Evolutionary conservation across 2,113 vertebrate genomes (phyloP).

Genomic region (Equus przewalskii): DNA sequence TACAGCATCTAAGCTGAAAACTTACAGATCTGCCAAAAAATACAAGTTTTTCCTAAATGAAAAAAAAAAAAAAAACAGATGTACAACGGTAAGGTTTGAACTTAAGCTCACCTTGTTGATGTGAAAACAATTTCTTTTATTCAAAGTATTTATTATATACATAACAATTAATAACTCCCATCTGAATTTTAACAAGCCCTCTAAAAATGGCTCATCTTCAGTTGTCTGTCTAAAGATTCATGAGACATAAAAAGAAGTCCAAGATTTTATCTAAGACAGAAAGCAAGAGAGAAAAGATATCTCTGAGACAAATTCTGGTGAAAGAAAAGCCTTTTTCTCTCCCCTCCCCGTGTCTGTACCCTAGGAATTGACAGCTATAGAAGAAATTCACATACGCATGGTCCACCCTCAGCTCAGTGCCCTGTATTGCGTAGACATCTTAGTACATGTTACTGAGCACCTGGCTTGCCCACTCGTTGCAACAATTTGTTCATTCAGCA

Average conservation of each 20-base stretch:
- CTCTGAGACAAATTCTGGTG: background rate
- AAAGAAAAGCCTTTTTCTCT: background rate
- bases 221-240: background rate
- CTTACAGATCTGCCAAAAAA: slow-evolving; percentile 28
- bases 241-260: background rate
- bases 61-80: background rate
- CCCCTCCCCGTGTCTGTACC: background rate
- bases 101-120: background rate
- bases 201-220: background rate
- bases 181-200: background rate
- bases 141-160: background rate
- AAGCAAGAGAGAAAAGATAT: background rate
- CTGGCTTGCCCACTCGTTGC: background rate
- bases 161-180: background rate
- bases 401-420: background rate
- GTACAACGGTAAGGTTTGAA: background rate
- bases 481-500: background rate
- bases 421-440: background rate
- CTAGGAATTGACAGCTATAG: background rate
- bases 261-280: background rate
- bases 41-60: background rate
- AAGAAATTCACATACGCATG: background rate
- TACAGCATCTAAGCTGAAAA: background rate
- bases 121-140: background rate
- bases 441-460: background rate